These are phyloP conservation scores for Brachypterus glaber DNA, from an alignment of 2,888 invertebrate genomes.

Conservation along the genomic window DNA sequence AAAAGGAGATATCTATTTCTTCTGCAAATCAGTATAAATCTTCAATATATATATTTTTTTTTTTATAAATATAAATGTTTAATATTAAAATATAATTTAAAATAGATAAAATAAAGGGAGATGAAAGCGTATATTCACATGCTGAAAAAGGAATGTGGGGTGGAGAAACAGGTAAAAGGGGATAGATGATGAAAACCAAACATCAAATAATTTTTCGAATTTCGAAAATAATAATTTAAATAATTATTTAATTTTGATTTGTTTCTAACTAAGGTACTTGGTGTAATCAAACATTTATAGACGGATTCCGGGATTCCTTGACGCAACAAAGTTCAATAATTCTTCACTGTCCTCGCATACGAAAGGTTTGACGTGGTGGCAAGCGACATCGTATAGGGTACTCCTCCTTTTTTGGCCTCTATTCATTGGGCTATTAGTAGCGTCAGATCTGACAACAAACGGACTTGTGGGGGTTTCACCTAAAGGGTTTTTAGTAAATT, in stretches of 20 bases:
- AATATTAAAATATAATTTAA: conserved; percentile 36
- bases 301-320: conserved; percentile 77
- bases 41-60: too few relatives aligned
- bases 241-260: too few relatives aligned
- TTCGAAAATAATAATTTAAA: too few relatives aligned
- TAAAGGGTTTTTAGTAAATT: too few relatives aligned
- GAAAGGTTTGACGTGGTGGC: conserved; percentile 78
- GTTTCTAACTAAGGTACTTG: too few relatives aligned
- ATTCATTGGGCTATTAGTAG: too few relatives aligned
- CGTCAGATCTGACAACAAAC: too few relatives aligned
- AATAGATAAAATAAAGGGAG: conserved; percentile 27
- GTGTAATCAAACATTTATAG: conserved; percentile 46
- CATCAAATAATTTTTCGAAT: too few relatives aligned
- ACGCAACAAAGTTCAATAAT: conserved; percentile 80
- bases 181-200: conserved; percentile 8
- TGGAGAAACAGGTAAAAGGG: conserved; percentile 6
- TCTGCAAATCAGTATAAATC: too few relatives aligned
- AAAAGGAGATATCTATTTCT: too few relatives aligned
- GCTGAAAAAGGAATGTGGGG: conserved; percentile 16
- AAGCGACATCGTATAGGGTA: conserved; percentile 81
- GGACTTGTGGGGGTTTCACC: too few relatives aligned
- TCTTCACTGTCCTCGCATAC: conserved; percentile 89
- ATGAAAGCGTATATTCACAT: conserved; percentile 27
- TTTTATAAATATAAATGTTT: conserved; percentile 25
- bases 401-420: too few relatives aligned